A percentile compares a stretch with the other conserved stretches of the same genome.
phyloP scores from a whole-genome alignment of 2,113 vertebrate species.

The Spheniscus mendiculus region DNA sequence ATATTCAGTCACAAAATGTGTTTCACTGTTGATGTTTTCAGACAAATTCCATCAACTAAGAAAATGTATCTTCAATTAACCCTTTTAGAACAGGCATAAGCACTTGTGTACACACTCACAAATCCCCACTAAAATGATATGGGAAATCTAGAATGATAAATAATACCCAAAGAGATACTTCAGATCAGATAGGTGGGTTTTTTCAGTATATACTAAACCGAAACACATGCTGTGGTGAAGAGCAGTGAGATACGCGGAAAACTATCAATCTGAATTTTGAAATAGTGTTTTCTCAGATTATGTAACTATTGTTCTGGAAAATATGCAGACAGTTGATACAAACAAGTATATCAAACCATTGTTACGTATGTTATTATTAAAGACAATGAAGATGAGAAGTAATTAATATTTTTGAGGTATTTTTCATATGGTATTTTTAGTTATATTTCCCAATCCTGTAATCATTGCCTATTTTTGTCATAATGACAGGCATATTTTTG shows the following conservation, averaged over 20 bases:
- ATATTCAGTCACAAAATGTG: not conserved
- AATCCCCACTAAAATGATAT: not conserved
- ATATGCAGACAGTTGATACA: not conserved
- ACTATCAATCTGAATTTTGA: not conserved
- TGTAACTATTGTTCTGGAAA: not conserved
- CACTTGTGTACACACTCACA: not conserved
- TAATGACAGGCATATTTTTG: not conserved
- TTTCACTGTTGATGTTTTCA: not conserved
- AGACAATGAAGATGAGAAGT: not conserved
- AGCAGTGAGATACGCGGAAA: not conserved
- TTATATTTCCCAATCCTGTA: not conserved
- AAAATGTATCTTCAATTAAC: not conserved
- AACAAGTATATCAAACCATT: not conserved
- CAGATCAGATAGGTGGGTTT: not conserved
- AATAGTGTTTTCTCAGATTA: not conserved
- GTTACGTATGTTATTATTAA: not conserved
- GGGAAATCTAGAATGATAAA: not conserved
- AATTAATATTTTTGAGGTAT: not conserved
- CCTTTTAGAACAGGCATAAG: not conserved
- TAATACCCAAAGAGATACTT: not conserved
- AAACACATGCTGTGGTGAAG: not conserved
- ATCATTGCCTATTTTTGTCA: not conserved
- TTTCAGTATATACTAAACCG: not conserved
- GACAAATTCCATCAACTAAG: not conserved
- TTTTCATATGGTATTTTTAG: not conserved